phyloP scores from a whole-genome alignment of 2,888 invertebrate species.

The Ormia ochracea region DNA sequence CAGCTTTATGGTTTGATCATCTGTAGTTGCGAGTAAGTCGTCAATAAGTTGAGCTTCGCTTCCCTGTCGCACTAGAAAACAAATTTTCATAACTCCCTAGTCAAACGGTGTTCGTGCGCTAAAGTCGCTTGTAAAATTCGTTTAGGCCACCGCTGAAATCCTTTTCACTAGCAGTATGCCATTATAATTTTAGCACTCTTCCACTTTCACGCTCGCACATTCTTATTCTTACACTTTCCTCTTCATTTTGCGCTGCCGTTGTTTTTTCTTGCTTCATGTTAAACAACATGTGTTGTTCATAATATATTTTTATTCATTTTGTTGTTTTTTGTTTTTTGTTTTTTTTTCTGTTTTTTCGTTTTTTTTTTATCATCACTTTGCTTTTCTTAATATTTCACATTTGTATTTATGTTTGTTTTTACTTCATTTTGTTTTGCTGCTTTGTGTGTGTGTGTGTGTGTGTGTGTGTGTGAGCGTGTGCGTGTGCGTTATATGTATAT shows the following conservation, averaged over 20 bases:
- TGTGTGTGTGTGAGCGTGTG: too few species aligned
- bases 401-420: slow-evolving; percentile 21
- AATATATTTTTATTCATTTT: slow-evolving; percentile 43
- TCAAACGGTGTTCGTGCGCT: neutral
- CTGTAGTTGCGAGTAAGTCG: neutral
- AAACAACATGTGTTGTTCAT: slow-evolving; percentile 48
- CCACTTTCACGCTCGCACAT: neutral
- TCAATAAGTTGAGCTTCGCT: neutral
- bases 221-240: neutral
- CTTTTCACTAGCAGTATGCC: slow-evolving; percentile 30
- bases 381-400: slow-evolving; percentile 40
- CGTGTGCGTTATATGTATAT: too few species aligned
- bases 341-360: neutral
- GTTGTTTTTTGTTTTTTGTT: slow-evolving; percentile 4
- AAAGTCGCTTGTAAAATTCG: neutral
- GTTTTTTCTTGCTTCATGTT: neutral
- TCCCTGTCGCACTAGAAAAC: neutral
- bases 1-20: neutral
- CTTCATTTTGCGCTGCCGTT: neutral
- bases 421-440: slow-evolving; percentile 40
- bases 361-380: slow-evolving; percentile 9
- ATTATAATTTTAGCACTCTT: slow-evolving; percentile 32
- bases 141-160: neutral
- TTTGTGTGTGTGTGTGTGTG: too few species aligned
- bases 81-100: neutral